Base-by-base conservation (phyloP, 1,140 invertebrate species). In the Heliothis virescens region DNA sequence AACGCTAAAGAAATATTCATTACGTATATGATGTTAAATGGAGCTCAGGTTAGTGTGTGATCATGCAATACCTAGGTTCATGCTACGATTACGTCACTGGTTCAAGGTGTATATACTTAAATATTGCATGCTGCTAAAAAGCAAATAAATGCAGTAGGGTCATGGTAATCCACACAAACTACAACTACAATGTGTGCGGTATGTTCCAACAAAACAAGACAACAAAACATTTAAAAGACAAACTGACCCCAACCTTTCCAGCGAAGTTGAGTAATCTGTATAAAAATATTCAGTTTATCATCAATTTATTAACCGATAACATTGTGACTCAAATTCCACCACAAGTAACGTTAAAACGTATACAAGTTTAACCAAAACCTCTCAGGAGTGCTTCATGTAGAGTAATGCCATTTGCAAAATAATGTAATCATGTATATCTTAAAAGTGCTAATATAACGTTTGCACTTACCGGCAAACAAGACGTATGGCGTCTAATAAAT, bases 381-480 rank as follows among this genome's bases (percentile, higher is more conserved):
- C 16, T 69, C 48, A 7, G 48, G 29, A 26, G 47, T 29, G 48
- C 73, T 62, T 4, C 5, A 50, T 60, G 41, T 41, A 41, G 34
- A 41, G 9, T n/a, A 53, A 57, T 21, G 11, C 18, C 12, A 60
- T 16, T 75, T 50, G 55, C 41, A 60, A 75, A 47, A 52, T 75
- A 75, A 75, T 26, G 67, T 29, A 67, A 72, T 29, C 47, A 53
- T 63, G 47, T 74, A 34, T 79, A 26, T 78, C 47, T 55, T 65
- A 73, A 73, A 71, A 80, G 80, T 80, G 62, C 55, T 78, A 71
- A 59, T 71, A 82, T 76, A 76, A 57, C 72, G 85, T 87, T 86
- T 88, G 86, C 86, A 90, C 92, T 94, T 90, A 94, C 92, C 92
- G 90, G 82, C 87, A 90, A 87, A 89, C 90, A 93, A 79, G 89